Conservation (phyloP, 2,888 invertebrate species). For the Tipula lateralis region DNA sequence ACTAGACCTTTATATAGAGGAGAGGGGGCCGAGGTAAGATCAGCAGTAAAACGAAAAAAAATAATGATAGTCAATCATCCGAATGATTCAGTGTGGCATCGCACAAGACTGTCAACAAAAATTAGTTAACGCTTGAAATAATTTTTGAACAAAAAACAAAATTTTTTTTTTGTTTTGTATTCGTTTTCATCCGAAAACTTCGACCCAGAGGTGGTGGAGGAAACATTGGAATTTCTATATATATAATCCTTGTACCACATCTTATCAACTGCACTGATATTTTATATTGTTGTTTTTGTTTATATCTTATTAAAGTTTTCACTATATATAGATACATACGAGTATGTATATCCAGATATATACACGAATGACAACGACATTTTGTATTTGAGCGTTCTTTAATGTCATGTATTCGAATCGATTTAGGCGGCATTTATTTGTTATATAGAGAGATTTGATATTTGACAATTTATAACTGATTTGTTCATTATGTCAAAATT, state of each 20-base stretch:
- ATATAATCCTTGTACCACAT: neutral
- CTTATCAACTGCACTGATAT: neutral
- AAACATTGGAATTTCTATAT: neutral
- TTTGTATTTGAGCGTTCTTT: neutral
- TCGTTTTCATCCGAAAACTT: neutral
- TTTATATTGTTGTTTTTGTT: neutral
- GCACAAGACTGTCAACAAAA: conserved; percentile 42
- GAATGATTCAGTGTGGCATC: conserved; percentile 42
- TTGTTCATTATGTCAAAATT: neutral
- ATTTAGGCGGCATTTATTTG: conserved; percentile 15
- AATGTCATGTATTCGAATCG: neutral
- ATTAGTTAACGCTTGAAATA: conserved; percentile 40
- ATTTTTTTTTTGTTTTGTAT: neutral
- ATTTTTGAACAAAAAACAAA: conserved; percentile 11
- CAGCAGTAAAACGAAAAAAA: conserved; percentile 28
- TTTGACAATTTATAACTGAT: conserved; percentile 11
- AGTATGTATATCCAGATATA: neutral
- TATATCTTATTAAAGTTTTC: neutral
- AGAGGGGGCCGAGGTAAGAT: neutral
- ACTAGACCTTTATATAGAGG: neutral
- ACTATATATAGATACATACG: neutral
- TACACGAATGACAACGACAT: neutral
- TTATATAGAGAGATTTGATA: neutral
- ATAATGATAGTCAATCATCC: conserved; percentile 39
- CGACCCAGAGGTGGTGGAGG: neutral